Conservation (phyloP, 2,113 vertebrate species). For the Podarcis cretensis region DNA sequence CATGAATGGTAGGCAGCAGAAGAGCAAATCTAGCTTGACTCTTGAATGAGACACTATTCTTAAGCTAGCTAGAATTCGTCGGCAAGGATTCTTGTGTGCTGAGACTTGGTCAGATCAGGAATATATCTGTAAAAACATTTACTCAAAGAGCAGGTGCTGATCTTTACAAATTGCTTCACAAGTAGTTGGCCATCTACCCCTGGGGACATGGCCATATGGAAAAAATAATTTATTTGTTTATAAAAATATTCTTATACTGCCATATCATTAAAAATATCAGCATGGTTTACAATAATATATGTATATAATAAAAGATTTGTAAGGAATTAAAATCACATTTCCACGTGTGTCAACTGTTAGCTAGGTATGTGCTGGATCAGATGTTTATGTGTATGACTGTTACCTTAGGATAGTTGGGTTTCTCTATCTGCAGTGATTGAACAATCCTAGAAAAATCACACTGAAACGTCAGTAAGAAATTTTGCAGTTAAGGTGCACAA, state of each 20-base stretch:
- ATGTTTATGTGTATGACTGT: neutral
- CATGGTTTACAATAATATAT: no score
- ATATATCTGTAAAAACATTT: neutral
- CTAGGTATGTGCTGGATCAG: neutral
- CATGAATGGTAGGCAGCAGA: neutral
- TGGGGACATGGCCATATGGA: no score
- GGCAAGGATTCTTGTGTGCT: neutral
- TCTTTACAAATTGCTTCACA: neutral
- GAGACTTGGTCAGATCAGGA: neutral
- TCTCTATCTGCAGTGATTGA: neutral
- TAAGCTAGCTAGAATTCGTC: neutral
- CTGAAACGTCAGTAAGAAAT: neutral
- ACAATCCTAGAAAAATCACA: neutral
- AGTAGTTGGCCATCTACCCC: no score
- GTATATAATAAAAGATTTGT: no score
- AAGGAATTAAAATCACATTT: no score
- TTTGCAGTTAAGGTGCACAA: neutral
- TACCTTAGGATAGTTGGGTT: neutral
- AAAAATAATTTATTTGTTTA: neutral
- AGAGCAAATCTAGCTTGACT: neutral
- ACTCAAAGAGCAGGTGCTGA: no score
- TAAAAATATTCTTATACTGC: no score
- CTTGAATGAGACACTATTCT: neutral
- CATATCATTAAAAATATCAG: no score
- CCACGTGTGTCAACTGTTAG: neutral